phyloP scores from a whole-genome alignment of 2,113 vertebrate genomes.

The Cynoglossus semilaevis region DNA sequence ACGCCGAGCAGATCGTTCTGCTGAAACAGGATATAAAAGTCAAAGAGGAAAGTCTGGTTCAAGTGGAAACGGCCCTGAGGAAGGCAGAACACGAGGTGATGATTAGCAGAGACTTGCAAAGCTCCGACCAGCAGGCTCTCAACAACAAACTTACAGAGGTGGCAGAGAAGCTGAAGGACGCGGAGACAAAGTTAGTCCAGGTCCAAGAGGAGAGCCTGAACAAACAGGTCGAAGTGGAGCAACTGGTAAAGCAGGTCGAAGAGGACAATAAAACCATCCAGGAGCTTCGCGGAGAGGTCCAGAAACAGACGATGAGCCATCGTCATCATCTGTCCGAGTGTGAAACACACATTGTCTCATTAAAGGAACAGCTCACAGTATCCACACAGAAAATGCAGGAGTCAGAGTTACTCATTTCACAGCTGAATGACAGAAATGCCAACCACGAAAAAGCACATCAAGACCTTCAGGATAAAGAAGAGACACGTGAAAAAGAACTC shows the following conservation, averaged over 20 bases:
- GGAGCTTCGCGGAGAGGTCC: slow-evolving; percentile 76
- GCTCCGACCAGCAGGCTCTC: slow-evolving; percentile 75
- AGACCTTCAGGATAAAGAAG: slow-evolving; percentile 70
- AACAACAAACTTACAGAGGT: slow-evolving; percentile 75
- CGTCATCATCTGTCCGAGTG: slow-evolving; percentile 73
- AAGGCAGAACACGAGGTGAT: slow-evolving; percentile 76
- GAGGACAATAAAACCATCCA: slow-evolving; percentile 75
- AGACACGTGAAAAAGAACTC: slow-evolving; percentile 76
- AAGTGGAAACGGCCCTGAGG: slow-evolving; percentile 71
- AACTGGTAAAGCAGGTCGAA: slow-evolving; percentile 71
- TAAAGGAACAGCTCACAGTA: slow-evolving; percentile 77
- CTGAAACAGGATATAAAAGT: slow-evolving; percentile 77
- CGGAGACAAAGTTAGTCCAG: slow-evolving; percentile 71
- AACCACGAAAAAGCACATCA: slow-evolving; percentile 64
- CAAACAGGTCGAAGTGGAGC: slow-evolving; percentile 75
- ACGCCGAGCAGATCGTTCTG: slow-evolving; percentile 77
- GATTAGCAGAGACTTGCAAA: slow-evolving; percentile 78
- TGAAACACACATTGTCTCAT: slow-evolving; percentile 72
- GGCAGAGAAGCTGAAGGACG: slow-evolving; percentile 68
- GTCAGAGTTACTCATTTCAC: slow-evolving; percentile 62
- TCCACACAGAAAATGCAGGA: slow-evolving; percentile 72
- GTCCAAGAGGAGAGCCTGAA: slow-evolving; percentile 64
- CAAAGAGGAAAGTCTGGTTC: slow-evolving; percentile 81
- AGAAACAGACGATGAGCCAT: slow-evolving; percentile 65
- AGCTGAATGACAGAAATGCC: slow-evolving; percentile 67